Base-by-base conservation (phyloP, 1,140 invertebrate genomes). In the Heliconius melpomene region DNA sequence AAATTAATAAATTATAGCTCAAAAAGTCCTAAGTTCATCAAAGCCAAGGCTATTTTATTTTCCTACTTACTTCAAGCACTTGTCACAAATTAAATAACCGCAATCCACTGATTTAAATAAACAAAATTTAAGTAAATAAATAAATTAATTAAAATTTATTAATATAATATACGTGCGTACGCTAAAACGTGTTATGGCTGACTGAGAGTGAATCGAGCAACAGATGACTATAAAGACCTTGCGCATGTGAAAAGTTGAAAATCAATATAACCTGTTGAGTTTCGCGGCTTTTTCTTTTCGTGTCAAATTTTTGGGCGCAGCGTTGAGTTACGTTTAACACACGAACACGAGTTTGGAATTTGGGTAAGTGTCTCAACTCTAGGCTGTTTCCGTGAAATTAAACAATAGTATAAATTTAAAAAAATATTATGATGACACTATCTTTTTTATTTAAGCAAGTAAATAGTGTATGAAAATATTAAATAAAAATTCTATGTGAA, bases 211-310 rank as follows among this genome's bases (percentile, higher is more conserved):
- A 46, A 57, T 70, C 77, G 83, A 80, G 84, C 87, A 89, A 90
- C 90, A 90, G 88, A 91, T 92, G 90, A 87, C 85, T 88, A 90
- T 91, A 88, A 92, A 81, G 81, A 52, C 78, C 76, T 75, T 85
- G 75, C 88, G 89, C 90, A 90, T 89, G 90, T 91, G 86, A 85
- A 86, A 87, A 84, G 84, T 78, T 83, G 86, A 87, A 90, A 89
- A 93, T 91, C 90, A 86, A 91, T 91, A 90, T 81, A 78, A 79
- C 79, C 77, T 82, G 80, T 83, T 80, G 74, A 77, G 54, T 84
- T 86, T 85, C 81, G 85, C 86, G 86, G 82, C 70, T 82, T 83
- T 86, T 85, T 87, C 11, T 6, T 20, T 26, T 9, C 23, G n/a
- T 60, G 2, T 60, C 9, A n/a, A 23, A 26, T n/a, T 66, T 66